These are phyloP conservation scores for Tinamus major DNA, from an alignment of 2,797 vertebrate species.

Conservation along the genomic window DNA sequence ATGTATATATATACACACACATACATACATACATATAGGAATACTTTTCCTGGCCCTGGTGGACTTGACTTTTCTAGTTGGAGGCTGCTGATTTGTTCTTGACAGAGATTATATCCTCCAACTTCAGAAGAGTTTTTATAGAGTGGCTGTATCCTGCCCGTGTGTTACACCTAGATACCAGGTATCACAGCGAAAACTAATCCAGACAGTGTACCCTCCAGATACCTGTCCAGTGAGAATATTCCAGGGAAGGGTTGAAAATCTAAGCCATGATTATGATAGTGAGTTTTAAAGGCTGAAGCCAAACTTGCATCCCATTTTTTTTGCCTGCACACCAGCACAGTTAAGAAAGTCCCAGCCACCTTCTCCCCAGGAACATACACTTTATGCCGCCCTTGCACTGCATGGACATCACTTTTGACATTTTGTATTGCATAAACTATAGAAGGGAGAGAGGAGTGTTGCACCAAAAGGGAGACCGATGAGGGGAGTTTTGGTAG, in stretches of 20 bases:
- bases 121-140: neutral
- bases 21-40: neutral
- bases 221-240: neutral
- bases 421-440: neutral
- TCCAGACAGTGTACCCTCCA: neutral
- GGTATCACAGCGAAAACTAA: rapidly evolving
- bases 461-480: neutral
- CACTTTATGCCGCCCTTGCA: neutral
- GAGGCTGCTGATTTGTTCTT: neutral
- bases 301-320: neutral
- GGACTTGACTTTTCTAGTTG: neutral
- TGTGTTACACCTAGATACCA: neutral
- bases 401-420: neutral
- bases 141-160: neutral
- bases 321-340: neutral
- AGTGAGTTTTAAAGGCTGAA: neutral
- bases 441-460: neutral
- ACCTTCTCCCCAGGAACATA: neutral
- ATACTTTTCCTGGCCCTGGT: neutral
- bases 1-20: no score
- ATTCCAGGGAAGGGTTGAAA: neutral
- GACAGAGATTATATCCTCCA: neutral
- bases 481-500: neutral
- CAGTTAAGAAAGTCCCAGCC: no score
- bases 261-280: neutral